These are phyloP conservation scores for Anadara kagoshimensis DNA, from an alignment of 1,140 invertebrate species.

Conservation along the genomic window DNA sequence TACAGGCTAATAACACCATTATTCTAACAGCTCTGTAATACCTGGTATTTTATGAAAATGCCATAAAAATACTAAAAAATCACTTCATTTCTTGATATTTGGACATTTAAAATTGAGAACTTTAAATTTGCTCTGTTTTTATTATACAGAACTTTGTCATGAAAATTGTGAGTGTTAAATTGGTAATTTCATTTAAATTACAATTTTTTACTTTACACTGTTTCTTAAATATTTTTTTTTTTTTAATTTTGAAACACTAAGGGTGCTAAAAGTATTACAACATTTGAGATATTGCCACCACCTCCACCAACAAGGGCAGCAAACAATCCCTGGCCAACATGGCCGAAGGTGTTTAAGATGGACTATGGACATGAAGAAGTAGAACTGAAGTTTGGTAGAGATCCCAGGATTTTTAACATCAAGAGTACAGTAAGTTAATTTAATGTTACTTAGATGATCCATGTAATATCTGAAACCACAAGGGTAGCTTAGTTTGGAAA, in stretches of 20 bases:
- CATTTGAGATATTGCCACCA: slow-evolving; percentile 97
- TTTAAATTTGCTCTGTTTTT: no score
- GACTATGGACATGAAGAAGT: slow-evolving; percentile 99
- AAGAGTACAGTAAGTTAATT: slow-evolving; percentile 84
- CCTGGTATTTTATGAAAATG: no score
- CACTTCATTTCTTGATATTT: no score
- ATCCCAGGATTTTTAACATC: slow-evolving; percentile 95
- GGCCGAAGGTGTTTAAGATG: slow-evolving; percentile 95
- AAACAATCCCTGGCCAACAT: slow-evolving; percentile 99
- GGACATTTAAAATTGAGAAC: no score
- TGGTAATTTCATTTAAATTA: no score
- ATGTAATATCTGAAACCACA: neutral
- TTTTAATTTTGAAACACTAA: slow-evolving; percentile 57
- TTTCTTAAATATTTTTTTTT: no score
- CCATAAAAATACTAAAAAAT: no score
- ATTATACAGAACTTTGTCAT: no score
- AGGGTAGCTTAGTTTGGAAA: neutral
- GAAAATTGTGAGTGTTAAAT: no score
- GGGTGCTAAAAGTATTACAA: slow-evolving; percentile 96
- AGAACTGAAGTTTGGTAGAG: slow-evolving; percentile 90
- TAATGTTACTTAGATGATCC: neutral
- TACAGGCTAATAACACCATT: no score
- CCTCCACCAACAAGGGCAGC: slow-evolving; percentile 85
- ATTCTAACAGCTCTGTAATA: no score
- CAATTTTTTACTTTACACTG: no score